Evolutionary conservation across 2,113 vertebrate species (phyloP).

Genomic region (Psephotus haematonotus): DNA sequence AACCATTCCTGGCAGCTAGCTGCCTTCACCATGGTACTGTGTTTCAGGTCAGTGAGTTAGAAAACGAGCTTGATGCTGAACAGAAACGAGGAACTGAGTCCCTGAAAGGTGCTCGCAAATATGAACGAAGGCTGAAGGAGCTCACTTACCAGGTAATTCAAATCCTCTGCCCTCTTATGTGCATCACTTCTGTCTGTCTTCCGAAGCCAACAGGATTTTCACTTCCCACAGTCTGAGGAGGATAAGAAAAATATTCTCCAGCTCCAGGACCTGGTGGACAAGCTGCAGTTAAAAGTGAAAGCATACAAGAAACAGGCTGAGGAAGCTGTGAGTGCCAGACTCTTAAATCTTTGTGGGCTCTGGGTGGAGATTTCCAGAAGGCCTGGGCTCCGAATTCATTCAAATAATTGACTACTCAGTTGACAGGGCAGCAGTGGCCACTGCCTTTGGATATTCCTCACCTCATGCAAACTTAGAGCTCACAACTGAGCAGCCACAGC

Average conservation of each 20-base stretch:
- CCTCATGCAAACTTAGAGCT: neutral
- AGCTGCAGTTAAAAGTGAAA: constrained; percentile 91
- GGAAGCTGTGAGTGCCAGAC: constrained; percentile 81
- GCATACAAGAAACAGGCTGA: constrained; percentile 92
- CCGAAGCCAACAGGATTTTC: neutral
- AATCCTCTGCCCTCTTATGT: neutral
- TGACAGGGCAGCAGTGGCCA: neutral
- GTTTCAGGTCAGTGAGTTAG: constrained; percentile 80
- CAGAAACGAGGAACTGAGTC: constrained; percentile 78
- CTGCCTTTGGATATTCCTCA: neutral
- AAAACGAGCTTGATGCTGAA: constrained; percentile 77
- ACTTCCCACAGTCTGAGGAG: constrained; percentile 79
- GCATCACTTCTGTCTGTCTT: accelerated
- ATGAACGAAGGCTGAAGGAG: constrained; percentile 82
- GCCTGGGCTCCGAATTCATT: neutral
- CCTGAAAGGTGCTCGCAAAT: constrained; percentile 79
- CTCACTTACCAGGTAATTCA: constrained; percentile 80
- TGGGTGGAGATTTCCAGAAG: constrained; percentile 64
- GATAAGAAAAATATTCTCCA: constrained; percentile 80
- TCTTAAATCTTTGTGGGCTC: constrained; percentile 47
- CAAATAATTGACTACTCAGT: neutral
- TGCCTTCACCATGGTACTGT: neutral
- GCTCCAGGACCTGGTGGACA: constrained; percentile 82
- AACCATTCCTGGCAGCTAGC: neutral
- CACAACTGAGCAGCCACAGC: neutral